Base-by-base conservation (phyloP, 2,113 vertebrate genomes). In the Paraplagusia blochii region DNA sequence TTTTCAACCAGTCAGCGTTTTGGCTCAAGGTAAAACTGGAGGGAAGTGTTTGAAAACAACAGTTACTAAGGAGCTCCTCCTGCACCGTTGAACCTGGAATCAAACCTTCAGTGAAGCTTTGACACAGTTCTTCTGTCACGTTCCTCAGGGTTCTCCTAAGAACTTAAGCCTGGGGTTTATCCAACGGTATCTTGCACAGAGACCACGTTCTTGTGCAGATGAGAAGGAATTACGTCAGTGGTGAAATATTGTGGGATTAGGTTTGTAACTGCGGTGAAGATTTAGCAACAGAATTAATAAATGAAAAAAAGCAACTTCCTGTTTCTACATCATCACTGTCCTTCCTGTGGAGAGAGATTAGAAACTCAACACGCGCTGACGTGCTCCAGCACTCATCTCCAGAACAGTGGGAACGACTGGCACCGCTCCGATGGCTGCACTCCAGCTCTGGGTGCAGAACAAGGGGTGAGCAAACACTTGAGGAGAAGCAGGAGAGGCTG, bases 381-480 rank as follows among this genome's bases (percentile, higher is more conserved):
- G 6, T 29, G 22, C 22, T 29, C 22, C 22, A 29, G 22, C 6
- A 6, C 22, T 29, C 22, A 29, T 4, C 3, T 29, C 22, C 22
- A 29, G 2, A 29, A 6, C 22, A 29, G 22, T 29, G n/a, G n/a
- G n/a, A n/a, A n/a, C n/a, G n/a, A n/a, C 12, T 12, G 33, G 42
- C 44, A 14, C 13, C 47, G 22, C 1, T 9, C 16, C 5, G 34
- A 56, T 47, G 5, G 36, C 8, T 13, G 13, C 17, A 35, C 47
- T 48, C 12, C 10, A 14, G 55, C 60, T 54, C 65, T 69, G 18
- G 18, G 50, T 44, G 12, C 42, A 33, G 36, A 69, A 53, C 54
- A 58, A 46, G 47, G 51, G 66, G 62, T 34, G 11, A 68, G 61
- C 36, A 69, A 80, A 70, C 67, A 66, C 53, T 62, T 48, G 40